Evolutionary conservation across 1,140 invertebrate species (phyloP).

Genomic region (Heliconius congener): DNA sequence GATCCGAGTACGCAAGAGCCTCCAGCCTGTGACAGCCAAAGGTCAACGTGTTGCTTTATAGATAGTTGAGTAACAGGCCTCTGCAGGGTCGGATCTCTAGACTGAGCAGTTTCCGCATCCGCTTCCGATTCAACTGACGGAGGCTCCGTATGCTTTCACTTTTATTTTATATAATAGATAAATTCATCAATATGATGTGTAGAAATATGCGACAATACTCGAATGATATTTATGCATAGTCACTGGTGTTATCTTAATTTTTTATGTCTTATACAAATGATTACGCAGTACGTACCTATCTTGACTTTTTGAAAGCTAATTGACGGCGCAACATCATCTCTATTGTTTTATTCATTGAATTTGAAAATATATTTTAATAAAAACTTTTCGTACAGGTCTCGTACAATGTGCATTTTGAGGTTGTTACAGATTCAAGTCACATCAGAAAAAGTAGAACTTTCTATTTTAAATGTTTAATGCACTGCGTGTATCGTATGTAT

Average conservation of each 20-base stretch:
- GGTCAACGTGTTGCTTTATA: slow-evolving; percentile 61
- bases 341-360: slow-evolving; percentile 27
- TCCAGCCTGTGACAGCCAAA: slow-evolving; percentile 48
- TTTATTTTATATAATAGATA: slow-evolving; percentile 55
- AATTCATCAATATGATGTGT: not conserved
- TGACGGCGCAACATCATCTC: not conserved
- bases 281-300: not conserved
- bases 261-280: not conserved
- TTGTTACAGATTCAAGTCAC: slow-evolving; percentile 55
- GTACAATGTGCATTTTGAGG: slow-evolving; percentile 42
- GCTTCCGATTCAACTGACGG: slow-evolving; percentile 58
- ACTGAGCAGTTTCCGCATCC: slow-evolving; percentile 59
- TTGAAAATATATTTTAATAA: slow-evolving; percentile 24
- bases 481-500: slow-evolving; percentile 24
- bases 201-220: not conserved
- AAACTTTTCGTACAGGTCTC: slow-evolving; percentile 28
- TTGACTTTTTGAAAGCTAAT: not conserved
- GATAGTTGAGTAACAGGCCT: slow-evolving; percentile 66
- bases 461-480: slow-evolving; percentile 44
- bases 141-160: slow-evolving; percentile 57
- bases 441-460: slow-evolving; percentile 69
- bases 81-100: slow-evolving; percentile 62
- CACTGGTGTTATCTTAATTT: slow-evolving; percentile 29
- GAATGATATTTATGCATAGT: slow-evolving; percentile 31
- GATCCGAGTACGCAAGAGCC: slow-evolving; percentile 45